Conservation (phyloP, 2,797 vertebrate species). For the Pseudocheirus occidentalis region DNA sequence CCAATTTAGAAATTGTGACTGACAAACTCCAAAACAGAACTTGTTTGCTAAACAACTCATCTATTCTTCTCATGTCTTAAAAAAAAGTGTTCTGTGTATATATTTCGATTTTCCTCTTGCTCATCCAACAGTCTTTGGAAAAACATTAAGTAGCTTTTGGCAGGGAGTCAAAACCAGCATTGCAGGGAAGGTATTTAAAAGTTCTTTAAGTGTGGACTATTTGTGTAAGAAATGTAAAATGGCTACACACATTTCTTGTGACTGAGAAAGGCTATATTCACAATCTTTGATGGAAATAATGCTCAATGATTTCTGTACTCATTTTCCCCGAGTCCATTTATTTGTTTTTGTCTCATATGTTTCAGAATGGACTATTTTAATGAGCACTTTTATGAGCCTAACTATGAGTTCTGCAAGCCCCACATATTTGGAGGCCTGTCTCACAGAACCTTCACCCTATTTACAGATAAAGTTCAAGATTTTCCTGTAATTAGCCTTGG, state of each 20-base stretch:
- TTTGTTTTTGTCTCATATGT: conserved; percentile 69
- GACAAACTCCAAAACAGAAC: conserved; percentile 73
- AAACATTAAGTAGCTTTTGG: conserved; percentile 83
- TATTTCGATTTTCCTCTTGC: conserved; percentile 76
- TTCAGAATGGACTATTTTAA: conserved; percentile 69
- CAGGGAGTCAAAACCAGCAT: conserved; percentile 76
- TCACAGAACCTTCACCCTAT: conserved; percentile 71
- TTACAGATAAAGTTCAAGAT: conserved; percentile 67
- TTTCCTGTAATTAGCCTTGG: conserved; percentile 57
- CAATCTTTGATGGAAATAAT: conserved; percentile 66
- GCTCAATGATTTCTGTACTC: conserved; percentile 67
- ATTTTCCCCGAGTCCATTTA: conserved; percentile 72
- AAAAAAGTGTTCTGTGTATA: conserved; percentile 3
- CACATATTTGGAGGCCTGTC: conserved; percentile 47
- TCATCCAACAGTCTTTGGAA: conserved; percentile 78
- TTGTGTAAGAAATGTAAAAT: conserved; percentile 71
- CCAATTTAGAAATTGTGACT: conserved; percentile 47
- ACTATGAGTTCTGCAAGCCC: conserved; percentile 59
- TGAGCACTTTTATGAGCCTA: conserved; percentile 72
- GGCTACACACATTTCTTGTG: conserved; percentile 66
- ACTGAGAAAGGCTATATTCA: conserved; percentile 62
- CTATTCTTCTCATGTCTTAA: conserved; percentile 70
- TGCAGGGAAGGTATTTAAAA: conserved; percentile 80
- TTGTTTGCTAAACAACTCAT: conserved; percentile 75
- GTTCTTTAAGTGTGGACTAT: conserved; percentile 79